phyloP scores from a whole-genome alignment of 2,888 invertebrate genomes.

The Idaea biselata region DNA sequence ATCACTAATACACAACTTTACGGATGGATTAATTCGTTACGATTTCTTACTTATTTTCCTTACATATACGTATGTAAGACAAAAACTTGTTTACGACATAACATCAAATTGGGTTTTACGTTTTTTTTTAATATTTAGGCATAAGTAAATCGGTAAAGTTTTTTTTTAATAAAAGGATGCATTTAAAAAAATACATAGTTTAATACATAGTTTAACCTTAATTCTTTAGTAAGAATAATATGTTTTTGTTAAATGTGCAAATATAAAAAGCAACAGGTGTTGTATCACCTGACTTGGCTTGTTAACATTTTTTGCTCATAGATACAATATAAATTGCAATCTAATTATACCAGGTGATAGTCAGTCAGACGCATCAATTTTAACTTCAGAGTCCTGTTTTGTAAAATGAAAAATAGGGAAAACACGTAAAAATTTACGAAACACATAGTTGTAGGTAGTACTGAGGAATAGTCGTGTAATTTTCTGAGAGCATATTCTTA shows the following conservation, averaged over 20 bases:
- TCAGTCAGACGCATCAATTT: background rate
- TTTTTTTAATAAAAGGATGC: no score
- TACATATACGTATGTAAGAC: no score
- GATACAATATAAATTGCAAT: background rate
- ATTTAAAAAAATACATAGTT: no score
- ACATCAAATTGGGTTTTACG: constrained; percentile 13
- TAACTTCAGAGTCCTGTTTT: background rate
- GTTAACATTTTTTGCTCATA: background rate
- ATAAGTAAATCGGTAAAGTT: no score
- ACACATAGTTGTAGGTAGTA: background rate
- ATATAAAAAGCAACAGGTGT: background rate
- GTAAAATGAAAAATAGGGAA: background rate
- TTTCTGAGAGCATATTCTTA: no score
- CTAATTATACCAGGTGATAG: background rate
- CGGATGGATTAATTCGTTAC: constrained; percentile 51
- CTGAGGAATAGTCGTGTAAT: no score
- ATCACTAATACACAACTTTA: constrained; percentile 41
- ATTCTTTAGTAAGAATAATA: no score
- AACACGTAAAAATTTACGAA: background rate
- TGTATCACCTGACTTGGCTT: background rate
- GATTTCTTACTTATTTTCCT: constrained; percentile 48
- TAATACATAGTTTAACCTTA: no score
- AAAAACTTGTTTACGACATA: constrained; percentile 15
- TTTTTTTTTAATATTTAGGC: background rate
- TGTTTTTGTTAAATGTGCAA: background rate